Conservation (phyloP, 2,113 vertebrate genomes). For the Platycercus adscitus region DNA sequence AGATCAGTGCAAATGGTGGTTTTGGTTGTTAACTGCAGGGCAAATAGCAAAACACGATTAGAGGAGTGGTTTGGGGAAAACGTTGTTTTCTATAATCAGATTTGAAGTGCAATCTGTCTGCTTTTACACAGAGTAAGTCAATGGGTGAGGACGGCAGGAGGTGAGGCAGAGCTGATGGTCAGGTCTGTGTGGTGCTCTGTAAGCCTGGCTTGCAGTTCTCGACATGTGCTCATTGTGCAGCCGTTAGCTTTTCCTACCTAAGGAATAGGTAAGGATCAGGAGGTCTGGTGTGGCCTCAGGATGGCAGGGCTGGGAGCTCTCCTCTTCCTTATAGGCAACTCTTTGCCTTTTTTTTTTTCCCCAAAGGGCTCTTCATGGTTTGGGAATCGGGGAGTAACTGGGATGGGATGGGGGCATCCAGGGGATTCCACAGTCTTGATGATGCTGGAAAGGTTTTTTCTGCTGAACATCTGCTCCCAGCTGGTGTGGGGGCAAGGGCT, state of each 20-base stretch:
- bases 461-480: neutral
- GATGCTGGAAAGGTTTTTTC: neutral
- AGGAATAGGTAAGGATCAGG: neutral
- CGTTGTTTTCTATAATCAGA: constrained; percentile 16
- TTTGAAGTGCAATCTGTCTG: constrained; percentile 21
- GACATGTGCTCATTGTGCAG: fast-evolving
- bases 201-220: neutral
- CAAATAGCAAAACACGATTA: constrained; percentile 11
- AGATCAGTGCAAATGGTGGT: neutral
- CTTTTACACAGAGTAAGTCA: neutral
- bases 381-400: neutral
- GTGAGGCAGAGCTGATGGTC: neutral
- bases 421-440: neutral
- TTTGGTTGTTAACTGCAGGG: neutral
- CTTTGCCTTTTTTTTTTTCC: neutral
- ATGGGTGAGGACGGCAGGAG: neutral
- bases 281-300: neutral
- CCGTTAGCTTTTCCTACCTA: neutral
- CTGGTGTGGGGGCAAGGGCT: neutral
- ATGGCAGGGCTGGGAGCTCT: neutral
- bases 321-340: neutral
- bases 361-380: neutral
- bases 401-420: neutral
- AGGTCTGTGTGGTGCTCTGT: neutral
- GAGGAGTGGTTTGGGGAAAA: constrained; percentile 19